A percentile compares a stretch with the other conserved stretches of the same genome.
Conservation (phyloP, 2,797 vertebrate genomes). For the Threskiornis aethiopicus region DNA sequence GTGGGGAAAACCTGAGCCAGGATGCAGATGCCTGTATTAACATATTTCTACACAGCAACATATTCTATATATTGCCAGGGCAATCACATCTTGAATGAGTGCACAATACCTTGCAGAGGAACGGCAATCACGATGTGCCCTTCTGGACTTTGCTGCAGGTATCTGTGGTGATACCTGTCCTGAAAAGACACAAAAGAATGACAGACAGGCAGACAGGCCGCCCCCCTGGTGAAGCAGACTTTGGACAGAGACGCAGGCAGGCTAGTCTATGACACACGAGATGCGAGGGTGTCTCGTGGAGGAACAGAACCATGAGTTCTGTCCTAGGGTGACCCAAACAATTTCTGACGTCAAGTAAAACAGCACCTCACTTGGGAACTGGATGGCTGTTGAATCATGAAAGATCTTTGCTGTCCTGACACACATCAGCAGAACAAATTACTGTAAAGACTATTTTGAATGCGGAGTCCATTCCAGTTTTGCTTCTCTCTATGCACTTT, state of each 20-base stretch:
- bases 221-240: neutral
- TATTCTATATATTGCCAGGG: neutral
- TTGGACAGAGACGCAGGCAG: neutral
- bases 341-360: neutral
- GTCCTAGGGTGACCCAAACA: neutral
- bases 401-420: neutral
- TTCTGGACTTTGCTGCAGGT: neutral
- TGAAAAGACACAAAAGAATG: neutral
- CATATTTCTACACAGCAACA: neutral
- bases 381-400: neutral
- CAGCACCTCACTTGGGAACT: neutral
- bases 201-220: neutral
- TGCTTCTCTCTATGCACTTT: neutral
- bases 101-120: neutral
- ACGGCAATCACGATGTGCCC: neutral
- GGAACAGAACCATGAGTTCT: neutral
- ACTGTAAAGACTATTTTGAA: neutral
- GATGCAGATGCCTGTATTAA: neutral
- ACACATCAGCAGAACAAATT: neutral
- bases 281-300: neutral
- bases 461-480: neutral
- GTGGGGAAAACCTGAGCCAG: neutral
- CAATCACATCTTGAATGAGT: neutral
- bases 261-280: rapidly evolving
- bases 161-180: neutral